Conservation (phyloP, 1,140 invertebrate species). For the Lordiphosa stackelbergi region DNA sequence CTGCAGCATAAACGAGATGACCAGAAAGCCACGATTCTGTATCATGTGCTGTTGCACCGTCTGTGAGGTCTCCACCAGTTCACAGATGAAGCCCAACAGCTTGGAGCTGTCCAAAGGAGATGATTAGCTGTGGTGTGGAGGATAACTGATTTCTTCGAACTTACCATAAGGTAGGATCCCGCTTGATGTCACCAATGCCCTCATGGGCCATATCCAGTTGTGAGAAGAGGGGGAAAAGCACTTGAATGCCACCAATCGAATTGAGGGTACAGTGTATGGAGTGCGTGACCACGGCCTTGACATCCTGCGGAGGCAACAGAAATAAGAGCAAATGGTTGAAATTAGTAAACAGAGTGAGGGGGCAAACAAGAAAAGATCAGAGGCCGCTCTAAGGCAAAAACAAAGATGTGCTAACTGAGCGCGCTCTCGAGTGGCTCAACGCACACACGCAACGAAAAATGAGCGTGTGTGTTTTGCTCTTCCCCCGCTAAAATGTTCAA, state of each 20-base stretch:
- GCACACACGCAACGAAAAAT: too few relatives aligned
- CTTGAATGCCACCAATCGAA: constrained; percentile 99
- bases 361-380: too few relatives aligned
- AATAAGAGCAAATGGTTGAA: constrained; percentile 11
- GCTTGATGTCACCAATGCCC: constrained; percentile 86
- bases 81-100: constrained; percentile 97
- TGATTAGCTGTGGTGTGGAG: neutral
- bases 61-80: constrained; percentile 96
- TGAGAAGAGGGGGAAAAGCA: constrained; percentile 98
- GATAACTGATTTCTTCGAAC: constrained; percentile 18
- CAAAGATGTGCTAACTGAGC: too few relatives aligned
- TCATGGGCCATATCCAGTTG: constrained; percentile 96
- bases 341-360: too few relatives aligned
- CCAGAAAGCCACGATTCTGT: constrained; percentile 96
- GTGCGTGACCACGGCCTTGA: constrained; percentile 98
- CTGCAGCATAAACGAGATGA: constrained; percentile 98
- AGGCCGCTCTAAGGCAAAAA: too few relatives aligned
- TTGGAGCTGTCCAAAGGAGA: constrained; percentile 87
- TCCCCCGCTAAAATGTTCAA: too few relatives aligned
- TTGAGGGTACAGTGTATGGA: constrained; percentile 99
- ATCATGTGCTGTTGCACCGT: constrained; percentile 99
- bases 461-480: too few relatives aligned
- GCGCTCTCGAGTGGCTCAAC: too few relatives aligned
- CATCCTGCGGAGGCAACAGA: constrained; percentile 83
- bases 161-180: constrained; percentile 92